Evolutionary conservation across 1,140 invertebrate species (phyloP).

Genomic region (Wiebesia pumilae): DNA sequence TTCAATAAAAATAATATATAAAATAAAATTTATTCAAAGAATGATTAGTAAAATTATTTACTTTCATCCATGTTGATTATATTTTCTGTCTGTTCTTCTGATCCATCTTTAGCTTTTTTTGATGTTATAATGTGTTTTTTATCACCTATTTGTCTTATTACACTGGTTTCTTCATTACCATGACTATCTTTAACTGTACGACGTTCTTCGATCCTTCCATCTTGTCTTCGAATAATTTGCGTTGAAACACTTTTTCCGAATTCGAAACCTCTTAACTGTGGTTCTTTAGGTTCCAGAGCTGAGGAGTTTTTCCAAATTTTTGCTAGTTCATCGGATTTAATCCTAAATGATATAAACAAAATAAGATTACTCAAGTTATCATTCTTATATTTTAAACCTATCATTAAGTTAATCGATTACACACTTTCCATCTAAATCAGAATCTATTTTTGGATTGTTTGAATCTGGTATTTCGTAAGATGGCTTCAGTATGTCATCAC

Average conservation of each 20-base stretch:
- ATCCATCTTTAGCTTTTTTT: conserved; percentile 71
- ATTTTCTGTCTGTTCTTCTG: conserved; percentile 72
- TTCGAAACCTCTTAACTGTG: conserved; percentile 47
- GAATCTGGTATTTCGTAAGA: conserved; percentile 47
- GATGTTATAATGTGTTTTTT: conserved; percentile 72
- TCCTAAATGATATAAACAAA: conserved; percentile 59
- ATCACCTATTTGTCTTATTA: conserved; percentile 71
- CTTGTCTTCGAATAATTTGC: conserved; percentile 66
- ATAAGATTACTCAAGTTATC: background rate
- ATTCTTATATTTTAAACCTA: conserved; percentile 14
- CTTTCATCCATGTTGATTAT: conserved; percentile 73
- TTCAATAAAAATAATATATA: background rate
- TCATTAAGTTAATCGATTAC: conserved; percentile 46
- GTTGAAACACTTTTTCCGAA: conserved; percentile 66
- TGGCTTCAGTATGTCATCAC: conserved; percentile 73
- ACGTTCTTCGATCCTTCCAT: conserved; percentile 73
- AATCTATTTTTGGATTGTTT: conserved; percentile 66
- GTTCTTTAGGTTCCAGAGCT: conserved; percentile 15
- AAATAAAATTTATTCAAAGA: no score
- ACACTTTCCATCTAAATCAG: conserved; percentile 76
- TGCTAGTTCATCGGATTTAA: conserved; percentile 68
- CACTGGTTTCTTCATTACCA: conserved; percentile 74
- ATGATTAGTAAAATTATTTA: conserved; percentile 50
- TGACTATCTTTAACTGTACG: conserved; percentile 72
- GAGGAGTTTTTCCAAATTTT: conserved; percentile 64